Percentiles rank a stretch among this genome's conserved stretches.
phyloP scores from a whole-genome alignment of 2,888 invertebrate genomes.

The Oligia strigilis region DNA sequence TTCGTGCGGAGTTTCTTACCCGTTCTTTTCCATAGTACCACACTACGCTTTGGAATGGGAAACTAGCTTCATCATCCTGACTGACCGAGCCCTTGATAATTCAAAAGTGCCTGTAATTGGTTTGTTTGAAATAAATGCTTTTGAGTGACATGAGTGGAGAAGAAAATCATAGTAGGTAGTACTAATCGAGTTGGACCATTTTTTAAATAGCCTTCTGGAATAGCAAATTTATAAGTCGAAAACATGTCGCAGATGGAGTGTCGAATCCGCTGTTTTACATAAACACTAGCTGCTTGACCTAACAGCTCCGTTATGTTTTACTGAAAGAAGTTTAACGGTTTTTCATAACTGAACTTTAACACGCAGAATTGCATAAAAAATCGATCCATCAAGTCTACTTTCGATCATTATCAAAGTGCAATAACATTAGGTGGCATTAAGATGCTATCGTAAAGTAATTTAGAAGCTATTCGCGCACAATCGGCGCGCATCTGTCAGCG shows the following conservation, averaged over 20 bases:
- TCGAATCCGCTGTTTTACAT: too few species aligned
- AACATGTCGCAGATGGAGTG: too few species aligned
- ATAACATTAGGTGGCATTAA: slow-evolving; percentile 50
- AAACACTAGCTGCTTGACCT: too few species aligned
- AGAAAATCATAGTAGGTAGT: neutral
- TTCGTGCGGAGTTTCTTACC: neutral
- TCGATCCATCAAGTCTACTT: slow-evolving; percentile 24
- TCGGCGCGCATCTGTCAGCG: slow-evolving; percentile 76
- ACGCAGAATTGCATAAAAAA: too few species aligned
- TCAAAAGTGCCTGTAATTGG: too few species aligned
- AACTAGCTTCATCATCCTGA: too few species aligned
- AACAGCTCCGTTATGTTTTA: too few species aligned
- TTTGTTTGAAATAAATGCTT: too few species aligned
- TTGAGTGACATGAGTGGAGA: neutral
- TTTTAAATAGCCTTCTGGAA: neutral
- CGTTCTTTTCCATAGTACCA: neutral
- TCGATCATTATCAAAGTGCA: slow-evolving; percentile 36
- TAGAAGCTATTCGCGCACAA: slow-evolving; percentile 76
- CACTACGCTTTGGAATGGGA: too few species aligned
- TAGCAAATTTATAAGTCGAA: neutral
- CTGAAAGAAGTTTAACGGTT: too few species aligned
- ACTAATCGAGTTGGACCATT: neutral
- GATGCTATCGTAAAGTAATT: slow-evolving; percentile 68
- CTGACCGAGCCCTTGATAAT: too few species aligned
- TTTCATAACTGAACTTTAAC: too few species aligned